Base-by-base conservation (phyloP, 2,113 vertebrate species). In the Apteryx owenii region DNA sequence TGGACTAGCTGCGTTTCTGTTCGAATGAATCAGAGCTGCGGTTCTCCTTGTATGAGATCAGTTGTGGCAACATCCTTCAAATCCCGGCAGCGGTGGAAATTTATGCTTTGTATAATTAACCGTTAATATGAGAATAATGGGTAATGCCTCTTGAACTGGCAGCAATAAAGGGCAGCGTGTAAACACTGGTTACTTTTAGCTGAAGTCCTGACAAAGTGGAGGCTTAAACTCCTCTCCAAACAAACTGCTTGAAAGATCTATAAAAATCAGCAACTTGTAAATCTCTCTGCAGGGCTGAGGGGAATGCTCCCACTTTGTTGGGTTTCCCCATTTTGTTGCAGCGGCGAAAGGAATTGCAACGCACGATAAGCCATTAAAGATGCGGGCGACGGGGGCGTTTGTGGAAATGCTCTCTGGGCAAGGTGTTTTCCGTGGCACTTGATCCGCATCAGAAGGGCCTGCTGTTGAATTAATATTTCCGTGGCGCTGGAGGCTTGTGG, bases 331-430 rank as follows among this genome's bases (percentile, higher is more conserved):
- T 44, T 38, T 36, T 60, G 19, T 71, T 87, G 33, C 42, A 86
- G 95, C 78, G 88, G 48, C 2, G 2, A 17, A 81, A 71, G 69
- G 61, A 78, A 17, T 78, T 89, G 61, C 46, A 75, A 28, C 54
- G 58, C 1, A 2, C 25, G 25, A 15, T 48, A 7, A 31, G 25
- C 17, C 17, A 25, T 46, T 1, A 1, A 40, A 58, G 0, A 2
- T 4, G 31, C 60, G 86, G 84, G 77, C 53, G 82, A 16, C 12
- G 9, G 33, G 12, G 9, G 17, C 48, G 82, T 51, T 76, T 51
- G 70, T 71, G 77, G 60, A 92, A 89, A 68, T 29, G n/a, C 42
- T 78, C 65, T 58, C 3, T 4, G 73, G 78, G 69, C 22, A 3
- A 2, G 42, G 2, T 60, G 19, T 53, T 31, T 81, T 42, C n/a